These are phyloP conservation scores for Jaculus jaculus DNA, from an alignment of 2,113 vertebrate species.

Conservation along the genomic window DNA sequence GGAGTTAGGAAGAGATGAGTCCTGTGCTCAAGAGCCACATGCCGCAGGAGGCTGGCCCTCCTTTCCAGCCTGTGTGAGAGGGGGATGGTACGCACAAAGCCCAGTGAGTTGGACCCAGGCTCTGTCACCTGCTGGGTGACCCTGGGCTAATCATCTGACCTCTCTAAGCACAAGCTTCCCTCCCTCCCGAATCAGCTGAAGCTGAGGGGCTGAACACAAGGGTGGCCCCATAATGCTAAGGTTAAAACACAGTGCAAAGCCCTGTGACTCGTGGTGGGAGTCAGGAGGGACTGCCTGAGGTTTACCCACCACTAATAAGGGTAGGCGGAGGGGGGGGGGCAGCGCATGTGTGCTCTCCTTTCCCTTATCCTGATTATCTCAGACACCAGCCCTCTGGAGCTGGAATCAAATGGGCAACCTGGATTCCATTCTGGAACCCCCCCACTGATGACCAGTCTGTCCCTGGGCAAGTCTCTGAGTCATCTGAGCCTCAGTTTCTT, in stretches of 20 bases:
- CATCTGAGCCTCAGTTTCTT: background rate
- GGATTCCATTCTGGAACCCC: background rate
- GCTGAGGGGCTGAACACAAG: background rate
- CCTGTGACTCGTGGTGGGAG: background rate
- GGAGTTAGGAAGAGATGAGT: background rate
- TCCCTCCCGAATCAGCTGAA: background rate
- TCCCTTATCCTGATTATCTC: background rate
- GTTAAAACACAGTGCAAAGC: background rate
- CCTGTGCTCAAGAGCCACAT: background rate
- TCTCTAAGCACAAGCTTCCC: background rate
- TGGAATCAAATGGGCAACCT: background rate
- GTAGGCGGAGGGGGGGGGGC: too few relatives aligned
- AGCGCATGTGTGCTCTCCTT: too few relatives aligned
- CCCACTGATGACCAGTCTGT: background rate
- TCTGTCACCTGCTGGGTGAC: background rate
- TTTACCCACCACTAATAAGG: too few relatives aligned
- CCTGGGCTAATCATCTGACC: background rate
- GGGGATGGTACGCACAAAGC: background rate
- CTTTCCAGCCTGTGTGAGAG: background rate
- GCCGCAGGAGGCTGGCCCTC: background rate
- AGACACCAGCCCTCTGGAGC: background rate
- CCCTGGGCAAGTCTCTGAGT: background rate
- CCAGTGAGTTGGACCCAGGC: background rate
- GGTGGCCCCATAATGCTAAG: background rate
- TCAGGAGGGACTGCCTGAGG: background rate